Evolutionary conservation across 2,888 invertebrate genomes (phyloP).

Genomic region (Apodemia duryi): DNA sequence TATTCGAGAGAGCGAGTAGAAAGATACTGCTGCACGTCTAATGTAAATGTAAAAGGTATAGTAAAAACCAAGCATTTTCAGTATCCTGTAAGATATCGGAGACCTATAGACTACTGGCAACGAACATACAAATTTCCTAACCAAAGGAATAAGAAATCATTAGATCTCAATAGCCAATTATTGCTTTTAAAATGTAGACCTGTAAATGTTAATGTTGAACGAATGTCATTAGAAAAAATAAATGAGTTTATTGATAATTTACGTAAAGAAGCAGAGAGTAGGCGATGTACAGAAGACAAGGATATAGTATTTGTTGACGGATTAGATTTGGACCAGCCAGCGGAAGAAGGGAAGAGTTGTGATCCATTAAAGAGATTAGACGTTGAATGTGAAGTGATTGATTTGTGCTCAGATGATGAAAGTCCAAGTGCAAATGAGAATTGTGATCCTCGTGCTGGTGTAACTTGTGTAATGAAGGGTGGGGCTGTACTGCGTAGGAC

Average conservation of each 20-base stretch:
- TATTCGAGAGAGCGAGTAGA: conserved; percentile 64
- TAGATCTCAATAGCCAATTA: conserved; percentile 69
- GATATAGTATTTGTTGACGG: conserved; percentile 70
- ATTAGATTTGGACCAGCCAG: conserved; percentile 48
- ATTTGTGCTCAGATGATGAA: conserved; percentile 85
- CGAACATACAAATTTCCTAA: conserved; percentile 61
- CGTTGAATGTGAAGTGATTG: conserved; percentile 79
- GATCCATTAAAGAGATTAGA: conserved; percentile 58
- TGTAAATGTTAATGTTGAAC: conserved; percentile 61
- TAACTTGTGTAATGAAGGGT: conserved; percentile 62
- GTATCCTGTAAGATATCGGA: conserved; percentile 62
- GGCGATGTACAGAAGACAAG: conserved; percentile 45
- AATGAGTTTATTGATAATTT: conserved; percentile 59
- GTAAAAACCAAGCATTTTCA: conserved; percentile 59
- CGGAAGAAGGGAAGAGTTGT: conserved; percentile 45
- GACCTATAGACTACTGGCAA: conserved; percentile 71
- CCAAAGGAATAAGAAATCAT: conserved; percentile 62
- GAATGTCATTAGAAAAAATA: conserved; percentile 62
- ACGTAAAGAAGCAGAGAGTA: conserved; percentile 47
- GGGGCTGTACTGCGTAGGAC: conserved; percentile 60
- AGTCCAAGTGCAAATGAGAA: conserved; percentile 61
- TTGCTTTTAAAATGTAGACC: conserved; percentile 73
- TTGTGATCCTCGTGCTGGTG: conserved; percentile 62
- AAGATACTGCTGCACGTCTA: conserved; percentile 60
- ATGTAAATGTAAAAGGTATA: conserved; percentile 51